A percentile compares a stretch with the other conserved stretches of the same genome.
Conservation (phyloP, 2,113 vertebrate species). For the Nycticorax nycticorax region DNA sequence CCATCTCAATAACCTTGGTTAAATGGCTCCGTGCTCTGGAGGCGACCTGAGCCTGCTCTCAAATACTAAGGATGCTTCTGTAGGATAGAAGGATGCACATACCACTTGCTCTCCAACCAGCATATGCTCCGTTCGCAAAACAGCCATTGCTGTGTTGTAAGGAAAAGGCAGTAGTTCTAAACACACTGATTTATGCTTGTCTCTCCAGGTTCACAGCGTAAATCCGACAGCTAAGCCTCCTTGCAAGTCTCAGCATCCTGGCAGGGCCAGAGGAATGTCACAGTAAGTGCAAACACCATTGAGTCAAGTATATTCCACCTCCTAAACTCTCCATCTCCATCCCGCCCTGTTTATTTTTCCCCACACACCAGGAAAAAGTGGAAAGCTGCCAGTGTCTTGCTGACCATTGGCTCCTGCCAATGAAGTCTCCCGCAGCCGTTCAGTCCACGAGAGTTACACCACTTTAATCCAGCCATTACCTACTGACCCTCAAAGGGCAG, state of each 20-base stretch:
- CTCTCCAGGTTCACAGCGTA: conserved; percentile 36
- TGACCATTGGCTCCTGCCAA: conserved; percentile 23
- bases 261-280: conserved; percentile 60
- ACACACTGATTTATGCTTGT: neutral
- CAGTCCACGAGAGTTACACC: neutral
- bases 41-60: neutral
- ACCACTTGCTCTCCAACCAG: neutral
- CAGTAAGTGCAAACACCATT: conserved; percentile 48
- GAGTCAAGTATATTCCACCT: neutral
- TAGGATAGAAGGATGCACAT: neutral
- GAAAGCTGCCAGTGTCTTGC: conserved; percentile 33
- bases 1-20: neutral
- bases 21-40: neutral
- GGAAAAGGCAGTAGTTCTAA: neutral
- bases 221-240: conserved; percentile 5
- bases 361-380: neutral
- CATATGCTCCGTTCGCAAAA: neutral
- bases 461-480: conserved; percentile 24
- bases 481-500: neutral
- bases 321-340: neutral
- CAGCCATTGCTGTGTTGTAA: neutral
- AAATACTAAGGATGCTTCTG: neutral
- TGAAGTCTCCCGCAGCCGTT: neutral
- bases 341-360: neutral
- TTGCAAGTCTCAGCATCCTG: neutral